Percentiles rank a stretch among this genome's conserved stretches.
Evolutionary conservation across 2,888 invertebrate species (phyloP).

Genomic region (Brachyopa scutellaris): DNA sequence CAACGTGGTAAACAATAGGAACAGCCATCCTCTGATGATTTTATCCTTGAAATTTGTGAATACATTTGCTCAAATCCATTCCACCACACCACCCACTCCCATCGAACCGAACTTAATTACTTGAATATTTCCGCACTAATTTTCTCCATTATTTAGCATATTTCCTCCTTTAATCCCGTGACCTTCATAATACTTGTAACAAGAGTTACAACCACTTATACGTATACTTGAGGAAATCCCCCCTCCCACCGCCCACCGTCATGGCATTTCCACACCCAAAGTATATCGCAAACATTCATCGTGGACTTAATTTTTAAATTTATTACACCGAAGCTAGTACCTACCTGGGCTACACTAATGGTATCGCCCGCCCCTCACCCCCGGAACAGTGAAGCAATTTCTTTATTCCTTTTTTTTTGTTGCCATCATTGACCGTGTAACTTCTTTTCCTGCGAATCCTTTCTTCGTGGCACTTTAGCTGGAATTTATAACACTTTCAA

Average conservation of each 20-base stretch:
- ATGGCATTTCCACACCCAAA: slow-evolving; percentile 41
- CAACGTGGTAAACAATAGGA: not conserved
- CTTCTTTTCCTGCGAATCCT: slow-evolving; percentile 41
- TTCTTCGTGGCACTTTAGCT: slow-evolving; percentile 36
- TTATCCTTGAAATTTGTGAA: slow-evolving; percentile 20
- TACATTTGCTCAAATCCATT: not conserved
- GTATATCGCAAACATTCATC: slow-evolving; percentile 55
- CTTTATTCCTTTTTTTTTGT: not conserved
- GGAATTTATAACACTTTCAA: slow-evolving; percentile 56
- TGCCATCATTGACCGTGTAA: slow-evolving; percentile 56
- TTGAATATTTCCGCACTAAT: slow-evolving; percentile 55
- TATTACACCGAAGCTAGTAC: slow-evolving; percentile 52
- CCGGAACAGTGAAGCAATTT: slow-evolving; percentile 50
- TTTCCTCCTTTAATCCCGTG: slow-evolving; percentile 23
- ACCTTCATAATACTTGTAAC: slow-evolving; percentile 59
- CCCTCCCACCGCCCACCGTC: not conserved
- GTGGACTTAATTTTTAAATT: slow-evolving; percentile 66
- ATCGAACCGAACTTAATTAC: slow-evolving; percentile 35
- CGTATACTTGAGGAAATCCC: not conserved
- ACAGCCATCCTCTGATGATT: not conserved
- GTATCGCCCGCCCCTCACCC: slow-evolving; percentile 40
- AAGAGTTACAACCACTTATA: slow-evolving; percentile 44
- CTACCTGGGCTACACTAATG: slow-evolving; percentile 50
- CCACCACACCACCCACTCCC: not conserved
- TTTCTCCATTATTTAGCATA: slow-evolving; percentile 46